Base-by-base conservation (phyloP, 2,113 vertebrate genomes). In the Nycticorax nycticorax region DNA sequence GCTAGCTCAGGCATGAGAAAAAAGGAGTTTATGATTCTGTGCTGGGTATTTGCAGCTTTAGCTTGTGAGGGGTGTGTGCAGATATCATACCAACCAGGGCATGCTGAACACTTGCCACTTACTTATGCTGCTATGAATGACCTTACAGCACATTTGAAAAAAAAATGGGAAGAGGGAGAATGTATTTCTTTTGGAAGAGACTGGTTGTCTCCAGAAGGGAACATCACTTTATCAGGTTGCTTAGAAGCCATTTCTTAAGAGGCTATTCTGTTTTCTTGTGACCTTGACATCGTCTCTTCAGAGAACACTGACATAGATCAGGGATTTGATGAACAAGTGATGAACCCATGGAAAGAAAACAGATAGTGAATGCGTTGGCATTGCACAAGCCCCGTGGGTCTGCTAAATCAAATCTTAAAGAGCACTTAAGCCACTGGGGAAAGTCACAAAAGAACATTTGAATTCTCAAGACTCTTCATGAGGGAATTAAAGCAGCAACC, bases 201-300 rank as follows among this genome's bases (percentile, higher is more conserved):
- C 45, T 68, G 11, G 4, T 23, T 7, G 2, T 48, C 24, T 68
- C 48, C 28, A 56, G 35, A 64, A 94, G 88, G 57, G 22, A 72
- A 13, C 27, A 88, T 73, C 39, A n/a, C 33, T 94, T 86, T 62
- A 48, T 75, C 53, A 28, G 35, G n/a, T 79, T 95, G 64, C 66
- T 88, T 93, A 82, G 57, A 72, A 96, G 71, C 62, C 1, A 0
- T 80, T 81, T 68, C 66, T 66, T 67, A 60, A 69, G 33, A 91
- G 30, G 59, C 30, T 81, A 10, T 89, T 95, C n/a, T 91, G 18
- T 76, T 88, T 66, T 67, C 55, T 66, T 41, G 28, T 66, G 81
- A 83, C 45, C 56, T 94, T 92, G 77, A 28, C 30, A 62, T 43
- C 24, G 43, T 72, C 68, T 82, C 43, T 75, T 81, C 39, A 75